Evolutionary conservation across 1,140 invertebrate species (phyloP), one percentile per base, ranked within the genome.

Genomic region (Steinernema khuongi): DNA sequence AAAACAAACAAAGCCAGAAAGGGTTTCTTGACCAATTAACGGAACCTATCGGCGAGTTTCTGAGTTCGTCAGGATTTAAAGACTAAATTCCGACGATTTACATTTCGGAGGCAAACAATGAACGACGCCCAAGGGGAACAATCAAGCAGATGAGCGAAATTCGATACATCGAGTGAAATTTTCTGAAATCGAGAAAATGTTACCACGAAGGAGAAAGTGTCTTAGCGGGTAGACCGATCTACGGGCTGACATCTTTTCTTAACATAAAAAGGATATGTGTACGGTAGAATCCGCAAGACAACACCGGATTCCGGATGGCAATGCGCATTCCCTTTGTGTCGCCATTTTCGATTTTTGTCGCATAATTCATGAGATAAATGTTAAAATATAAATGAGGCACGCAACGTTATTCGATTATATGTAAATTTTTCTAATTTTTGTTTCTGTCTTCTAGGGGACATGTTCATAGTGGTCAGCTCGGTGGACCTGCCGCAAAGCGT

Each of bases 361-460:
- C 50, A 60, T 60, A 60, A 60, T 60, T 60, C 50, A 60, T 60
- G 7, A 60, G 7, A 60, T 14, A 11, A 7, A 22, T 60, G 50
- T 60, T 60, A 22, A 60, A 60, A 60, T 60, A 60, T 60, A 60
- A 60, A 60, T 60, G 50, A 60, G 50, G 7, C 50, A 60, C 50
- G 50, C 50, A 60, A 60, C 50, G 26, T 60, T 14, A 60, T 60
- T 60, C 22, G 50, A 22, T 60, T 2, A 60, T 60, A 22, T 60
- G 50, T 22, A 60, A 60, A 60, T 60, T 11, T 26, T 11, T 22
- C 26, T n/a, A 60, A n/a, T 60, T 60, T 60, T 22, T 7, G 14
- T 22, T 60, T 26, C 22, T 60, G 4, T 60, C 28, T 78, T 79
- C 67, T 44, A 81, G 79, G 76, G n/a, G 78, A 80, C 67, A 78